Conservation (phyloP, 2,113 vertebrate species). For the Istiophorus platypterus region DNA sequence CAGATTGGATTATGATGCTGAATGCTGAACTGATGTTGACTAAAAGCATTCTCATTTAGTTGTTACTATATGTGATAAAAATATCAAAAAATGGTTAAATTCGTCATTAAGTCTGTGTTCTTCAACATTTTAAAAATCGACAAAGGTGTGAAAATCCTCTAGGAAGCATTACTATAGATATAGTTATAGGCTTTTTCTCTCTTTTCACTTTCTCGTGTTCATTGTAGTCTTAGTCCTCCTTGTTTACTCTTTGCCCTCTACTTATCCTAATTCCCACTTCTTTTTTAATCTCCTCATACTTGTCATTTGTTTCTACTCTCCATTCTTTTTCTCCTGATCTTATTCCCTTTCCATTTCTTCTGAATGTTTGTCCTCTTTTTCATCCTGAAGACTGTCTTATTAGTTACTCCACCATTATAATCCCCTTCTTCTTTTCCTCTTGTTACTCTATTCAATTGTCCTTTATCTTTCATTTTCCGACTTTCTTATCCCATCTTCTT, state of each 20-base stretch:
- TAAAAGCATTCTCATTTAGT: too few relatives aligned
- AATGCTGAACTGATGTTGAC: too few relatives aligned
- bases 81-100: too few relatives aligned
- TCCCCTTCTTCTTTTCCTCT: not conserved
- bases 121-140: too few relatives aligned
- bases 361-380: not conserved
- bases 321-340: not conserved
- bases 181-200: too few relatives aligned
- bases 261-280: not conserved
- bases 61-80: too few relatives aligned
- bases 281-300: not conserved
- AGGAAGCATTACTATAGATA: too few relatives aligned
- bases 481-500: not conserved
- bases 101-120: too few relatives aligned
- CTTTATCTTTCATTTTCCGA: not conserved
- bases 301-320: not conserved
- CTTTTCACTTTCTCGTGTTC: too few relatives aligned
- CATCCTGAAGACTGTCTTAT: constrained; percentile 1
- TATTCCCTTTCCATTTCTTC: not conserved
- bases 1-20: too few relatives aligned
- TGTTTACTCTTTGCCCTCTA: not conserved
- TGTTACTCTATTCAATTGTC: too few relatives aligned
- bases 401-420: not conserved
- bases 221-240: not conserved
- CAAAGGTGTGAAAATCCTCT: too few relatives aligned